Percentiles rank a stretch among this genome's conserved stretches.
phyloP scores from a whole-genome alignment of 2,113 vertebrate genomes.

The Lycaon pictus region DNA sequence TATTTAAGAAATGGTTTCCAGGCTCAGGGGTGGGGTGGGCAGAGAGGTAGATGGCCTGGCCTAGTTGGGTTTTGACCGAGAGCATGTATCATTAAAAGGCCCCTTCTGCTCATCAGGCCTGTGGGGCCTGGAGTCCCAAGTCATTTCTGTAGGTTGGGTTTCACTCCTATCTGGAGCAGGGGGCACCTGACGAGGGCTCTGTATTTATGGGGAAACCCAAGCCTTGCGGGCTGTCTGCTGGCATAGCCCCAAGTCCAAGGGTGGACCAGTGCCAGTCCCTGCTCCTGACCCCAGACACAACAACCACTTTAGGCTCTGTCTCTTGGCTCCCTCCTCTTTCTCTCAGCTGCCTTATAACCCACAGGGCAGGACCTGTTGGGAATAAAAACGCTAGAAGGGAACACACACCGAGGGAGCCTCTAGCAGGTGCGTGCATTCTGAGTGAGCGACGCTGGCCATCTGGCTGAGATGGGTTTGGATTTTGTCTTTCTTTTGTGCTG shows the following conservation, averaged over 20 bases:
- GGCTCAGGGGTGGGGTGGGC: background rate
- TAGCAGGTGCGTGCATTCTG: accelerated
- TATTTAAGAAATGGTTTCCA: background rate
- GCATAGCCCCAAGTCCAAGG: too few species aligned
- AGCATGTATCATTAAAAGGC: background rate
- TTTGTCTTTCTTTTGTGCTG: background rate
- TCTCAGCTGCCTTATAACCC: background rate
- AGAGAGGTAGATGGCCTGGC: accelerated
- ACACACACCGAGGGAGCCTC: background rate
- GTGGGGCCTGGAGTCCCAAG: background rate
- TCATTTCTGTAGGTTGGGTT: background rate
- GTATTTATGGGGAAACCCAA: background rate
- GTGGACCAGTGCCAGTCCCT: background rate
- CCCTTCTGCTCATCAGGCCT: background rate
- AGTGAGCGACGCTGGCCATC: background rate
- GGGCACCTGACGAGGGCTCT: background rate
- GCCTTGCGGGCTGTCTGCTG: accelerated
- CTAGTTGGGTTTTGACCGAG: background rate
- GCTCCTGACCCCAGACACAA: background rate
- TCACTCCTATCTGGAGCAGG: background rate
- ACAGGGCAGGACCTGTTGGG: background rate
- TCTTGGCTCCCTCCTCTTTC: background rate
- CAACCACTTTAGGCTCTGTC: background rate
- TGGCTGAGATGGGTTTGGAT: background rate
- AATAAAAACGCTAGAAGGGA: background rate